phyloP scores from a whole-genome alignment of 2,113 vertebrate species.

The Xiphophorus maculatus region DNA sequence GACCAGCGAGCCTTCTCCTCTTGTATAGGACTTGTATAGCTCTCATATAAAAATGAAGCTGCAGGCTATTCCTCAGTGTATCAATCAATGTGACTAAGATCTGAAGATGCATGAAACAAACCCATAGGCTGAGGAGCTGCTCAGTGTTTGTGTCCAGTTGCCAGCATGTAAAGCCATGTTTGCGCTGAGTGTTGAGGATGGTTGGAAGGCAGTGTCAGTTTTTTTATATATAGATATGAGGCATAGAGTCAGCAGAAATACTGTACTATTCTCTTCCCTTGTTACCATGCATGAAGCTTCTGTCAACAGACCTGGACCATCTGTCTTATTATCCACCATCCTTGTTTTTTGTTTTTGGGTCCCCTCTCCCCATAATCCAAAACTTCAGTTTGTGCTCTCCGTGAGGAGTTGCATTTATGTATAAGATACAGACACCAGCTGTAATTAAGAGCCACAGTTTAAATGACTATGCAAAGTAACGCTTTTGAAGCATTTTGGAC shows the following conservation, averaged over 20 bases:
- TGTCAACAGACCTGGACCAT: slow-evolving; percentile 71
- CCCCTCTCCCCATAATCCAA: slow-evolving; percentile 11
- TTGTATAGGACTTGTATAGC: slow-evolving; percentile 40
- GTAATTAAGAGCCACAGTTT: slow-evolving; percentile 60
- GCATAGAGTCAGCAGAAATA: slow-evolving; percentile 73
- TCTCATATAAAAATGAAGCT: slow-evolving; percentile 70
- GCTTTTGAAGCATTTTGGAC: slow-evolving; percentile 32
- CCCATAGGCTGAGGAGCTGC: slow-evolving; percentile 21
- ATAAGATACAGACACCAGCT: slow-evolving; percentile 55
- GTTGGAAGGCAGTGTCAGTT: slow-evolving; percentile 46
- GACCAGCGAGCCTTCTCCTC: slow-evolving; percentile 48
- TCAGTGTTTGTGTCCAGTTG: not conserved
- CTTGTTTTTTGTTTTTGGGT: slow-evolving; percentile 26
- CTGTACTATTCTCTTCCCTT: slow-evolving; percentile 39
- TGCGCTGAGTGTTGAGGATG: not conserved
- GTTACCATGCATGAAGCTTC: slow-evolving; percentile 62
- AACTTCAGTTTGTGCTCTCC: slow-evolving; percentile 50
- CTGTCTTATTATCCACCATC: slow-evolving; percentile 74
- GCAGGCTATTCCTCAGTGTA: slow-evolving; percentile 71
- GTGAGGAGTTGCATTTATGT: slow-evolving; percentile 60
- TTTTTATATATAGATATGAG: slow-evolving; percentile 42
- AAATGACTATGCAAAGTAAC: slow-evolving; percentile 46
- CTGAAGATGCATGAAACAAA: slow-evolving; percentile 76
- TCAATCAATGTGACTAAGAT: slow-evolving; percentile 76
- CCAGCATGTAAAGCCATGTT: not conserved